Evolutionary conservation across 2,113 vertebrate genomes (phyloP).

Genomic region (Semnornis frantzii): DNA sequence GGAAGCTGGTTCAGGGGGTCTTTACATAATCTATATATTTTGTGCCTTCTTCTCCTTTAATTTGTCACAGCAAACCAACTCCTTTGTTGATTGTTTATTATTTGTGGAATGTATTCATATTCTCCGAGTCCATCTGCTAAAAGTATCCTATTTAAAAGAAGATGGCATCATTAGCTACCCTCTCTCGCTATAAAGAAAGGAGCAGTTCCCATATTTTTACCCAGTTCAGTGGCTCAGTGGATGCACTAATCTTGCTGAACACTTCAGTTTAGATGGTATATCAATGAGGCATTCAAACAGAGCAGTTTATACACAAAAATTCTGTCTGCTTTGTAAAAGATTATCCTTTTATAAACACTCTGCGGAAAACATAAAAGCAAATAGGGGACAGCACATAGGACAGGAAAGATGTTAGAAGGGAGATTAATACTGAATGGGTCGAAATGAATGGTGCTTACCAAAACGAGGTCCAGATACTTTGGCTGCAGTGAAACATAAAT

Average conservation of each 20-base stretch:
- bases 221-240: constrained; percentile 77
- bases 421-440: constrained; percentile 89
- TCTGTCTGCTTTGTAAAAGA: constrained; percentile 89
- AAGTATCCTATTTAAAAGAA: constrained; percentile 77
- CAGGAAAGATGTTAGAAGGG: constrained; percentile 89
- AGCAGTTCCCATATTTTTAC: constrained; percentile 77
- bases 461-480: constrained; percentile 86
- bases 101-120: constrained; percentile 69
- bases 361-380: constrained; percentile 86
- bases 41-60: constrained; percentile 4
- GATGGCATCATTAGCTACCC: constrained; percentile 70
- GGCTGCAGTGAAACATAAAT: constrained; percentile 88
- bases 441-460: constrained; percentile 85
- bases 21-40: constrained; percentile 13
- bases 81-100: constrained; percentile 58
- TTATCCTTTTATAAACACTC: constrained; percentile 89
- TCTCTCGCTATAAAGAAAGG: constrained; percentile 74
- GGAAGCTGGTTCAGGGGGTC: neutral
- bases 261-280: constrained; percentile 85
- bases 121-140: constrained; percentile 81
- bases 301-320: constrained; percentile 85
- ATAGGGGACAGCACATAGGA: constrained; percentile 82
- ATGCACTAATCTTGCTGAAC: constrained; percentile 85
- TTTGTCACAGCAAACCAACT: constrained; percentile 30
- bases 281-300: constrained; percentile 84